Evolutionary conservation across 2,113 vertebrate species (phyloP).

Genomic region (Chamaea fasciata): DNA sequence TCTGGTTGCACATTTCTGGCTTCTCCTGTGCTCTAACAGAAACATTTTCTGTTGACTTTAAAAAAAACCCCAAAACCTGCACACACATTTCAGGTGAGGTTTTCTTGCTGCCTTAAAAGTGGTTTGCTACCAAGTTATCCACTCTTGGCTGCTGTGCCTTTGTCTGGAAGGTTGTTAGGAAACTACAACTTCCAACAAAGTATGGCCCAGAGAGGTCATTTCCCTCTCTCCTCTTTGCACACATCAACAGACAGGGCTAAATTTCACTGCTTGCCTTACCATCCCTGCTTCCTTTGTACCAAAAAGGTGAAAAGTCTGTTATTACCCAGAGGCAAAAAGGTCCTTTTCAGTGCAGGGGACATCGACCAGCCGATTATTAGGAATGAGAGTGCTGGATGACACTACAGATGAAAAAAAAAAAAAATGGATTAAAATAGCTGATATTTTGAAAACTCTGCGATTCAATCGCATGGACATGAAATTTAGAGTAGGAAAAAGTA

Average conservation of each 20-base stretch:
- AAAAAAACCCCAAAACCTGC: neutral
- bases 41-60: slow-evolving; percentile 3
- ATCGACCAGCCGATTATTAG: neutral
- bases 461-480: neutral
- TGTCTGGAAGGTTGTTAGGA: slow-evolving; percentile 28
- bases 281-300: neutral
- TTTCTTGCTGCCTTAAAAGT: slow-evolving; percentile 29
- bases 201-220: neutral
- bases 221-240: neutral
- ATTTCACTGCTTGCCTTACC: neutral
- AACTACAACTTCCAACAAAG: slow-evolving; percentile 12
- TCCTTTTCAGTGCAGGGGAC: neutral
- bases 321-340: neutral
- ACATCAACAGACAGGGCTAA: neutral
- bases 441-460: neutral
- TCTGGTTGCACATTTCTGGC: neutral
- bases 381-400: neutral
- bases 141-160: neutral
- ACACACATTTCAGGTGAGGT: slow-evolving; percentile 42
- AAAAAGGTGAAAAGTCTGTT: neutral
- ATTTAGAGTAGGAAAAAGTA: neutral
- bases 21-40: slow-evolving; percentile 3
- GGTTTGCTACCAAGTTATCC: slow-evolving; percentile 18
- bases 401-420: neutral
- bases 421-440: neutral